Base-by-base conservation (phyloP, 2,888 invertebrate species). In the Meteorus colon region DNA sequence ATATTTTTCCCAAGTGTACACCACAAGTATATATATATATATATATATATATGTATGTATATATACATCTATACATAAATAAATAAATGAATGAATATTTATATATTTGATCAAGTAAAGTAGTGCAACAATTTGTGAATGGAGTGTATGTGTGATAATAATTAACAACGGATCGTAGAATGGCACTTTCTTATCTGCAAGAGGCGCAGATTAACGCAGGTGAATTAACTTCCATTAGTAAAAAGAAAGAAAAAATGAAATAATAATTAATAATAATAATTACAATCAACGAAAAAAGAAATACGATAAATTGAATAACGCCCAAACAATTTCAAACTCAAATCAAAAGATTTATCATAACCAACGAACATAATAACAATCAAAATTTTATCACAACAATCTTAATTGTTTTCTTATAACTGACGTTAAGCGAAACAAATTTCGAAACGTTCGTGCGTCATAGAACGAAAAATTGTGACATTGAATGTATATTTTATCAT, bases 151-250 rank as follows among this genome's bases (percentile, higher is more conserved):
- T 85, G 88, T 86, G 87, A 84, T 77, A 83, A 81, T 80, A 73
- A 73, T 77, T 80, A 81, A 14, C 37, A 78, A 85, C 84, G 83
- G 82, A 83, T 83, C 84, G 82, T 85, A 89, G 85, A 83, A 88
- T 89, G 89, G 88, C 89, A 86, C 84, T 88, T 71, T 86, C 87
- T 80, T 87, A 85, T 81, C 84, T 87, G 41, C 86, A 87, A 71
- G 86, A 89, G 81, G 84, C 86, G 73, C 86, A 88, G 77, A 82
- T 87, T 78, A 86, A 86, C 80, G 84, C 87, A 88, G 87, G 89
- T 89, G 84, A 62, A 82, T 81, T 75, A 27, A 16, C 34, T 68
- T 73, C 16, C 37, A 60, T 34, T 51, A 59, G 16, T 48, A 48
- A 63, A 66, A 68, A 62, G 62, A 1, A 8, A 19, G 4, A 1